Base-by-base conservation (phyloP, 2,113 vertebrate species). In the Colistium nudipinnis region DNA sequence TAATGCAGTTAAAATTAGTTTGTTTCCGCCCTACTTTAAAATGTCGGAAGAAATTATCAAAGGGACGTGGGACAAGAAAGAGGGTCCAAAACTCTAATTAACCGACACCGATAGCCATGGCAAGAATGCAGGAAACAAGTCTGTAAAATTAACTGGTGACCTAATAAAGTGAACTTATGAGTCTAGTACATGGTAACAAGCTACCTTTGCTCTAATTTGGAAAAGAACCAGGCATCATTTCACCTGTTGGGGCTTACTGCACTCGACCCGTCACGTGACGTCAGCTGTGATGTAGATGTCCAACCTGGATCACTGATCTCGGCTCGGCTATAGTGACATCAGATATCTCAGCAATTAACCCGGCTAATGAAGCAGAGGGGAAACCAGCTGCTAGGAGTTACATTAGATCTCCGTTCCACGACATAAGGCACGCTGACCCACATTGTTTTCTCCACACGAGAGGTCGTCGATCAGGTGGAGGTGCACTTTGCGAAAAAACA, bases 341-440 rank as follows among this genome's bases (percentile, higher is more conserved):
- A 82, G 59, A 49, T 33, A 82, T 41, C 74, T 70, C 22, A 38
- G 71, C 64, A 85, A 89, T 88, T 89, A 85, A 69, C 76, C 55
- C 1, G 10, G 31, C 78, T 81, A 88, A 89, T 81, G 85, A 79
- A 76, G 82, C 71, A 16, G 56, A 35, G 25, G 38, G 0, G 47
- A 82, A 53, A 63, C 59, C 45, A 43, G 74, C 64, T 85, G 79
- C 70, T 79, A 71, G 71, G 66, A 70, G 66, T 67, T 69, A 55
- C 48, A 71, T n/a, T 74, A 76, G 61, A 74, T 70, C 70, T 87
- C 81, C 35, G 65, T 80, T 83, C 53, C 71, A 47, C 55, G 39
- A 70, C 71, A 78, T 67, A 55, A 83, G 63, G 68, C 56, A 41
- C 61, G 28, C 38, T 48, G 74, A 76, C 31, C 69, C 20, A 28